A percentile compares a stretch with the other conserved stretches of the same genome.
Evolutionary conservation across 2,888 invertebrate species (phyloP).

Genomic region (Boloria euphrosyne): DNA sequence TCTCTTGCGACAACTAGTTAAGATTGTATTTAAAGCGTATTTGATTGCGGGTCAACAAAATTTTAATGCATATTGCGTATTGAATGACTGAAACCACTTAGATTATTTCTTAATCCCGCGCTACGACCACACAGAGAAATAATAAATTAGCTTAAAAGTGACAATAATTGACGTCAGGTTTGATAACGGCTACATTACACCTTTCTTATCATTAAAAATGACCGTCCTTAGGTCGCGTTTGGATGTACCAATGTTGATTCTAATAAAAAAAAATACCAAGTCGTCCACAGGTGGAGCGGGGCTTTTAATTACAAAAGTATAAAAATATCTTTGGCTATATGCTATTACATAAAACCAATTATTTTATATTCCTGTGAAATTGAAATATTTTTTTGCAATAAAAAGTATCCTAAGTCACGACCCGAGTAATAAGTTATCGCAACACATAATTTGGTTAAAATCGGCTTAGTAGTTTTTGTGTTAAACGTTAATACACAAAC

Average conservation of each 20-base stretch:
- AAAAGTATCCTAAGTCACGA: too few relatives aligned
- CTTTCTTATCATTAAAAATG: conserved; percentile 41
- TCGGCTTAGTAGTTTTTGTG: too few relatives aligned
- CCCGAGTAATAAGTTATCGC: too few relatives aligned
- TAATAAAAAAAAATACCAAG: too few relatives aligned
- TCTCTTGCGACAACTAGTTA: background rate
- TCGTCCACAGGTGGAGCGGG: too few relatives aligned
- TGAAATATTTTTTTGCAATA: too few relatives aligned
- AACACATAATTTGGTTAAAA: too few relatives aligned
- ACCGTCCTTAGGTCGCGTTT: conserved; percentile 19
- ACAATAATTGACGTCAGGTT: conserved; percentile 47
- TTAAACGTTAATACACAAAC: too few relatives aligned
- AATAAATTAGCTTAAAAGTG: conserved; percentile 45
- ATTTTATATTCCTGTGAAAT: too few relatives aligned
- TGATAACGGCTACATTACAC: conserved; percentile 43
- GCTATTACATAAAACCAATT: too few relatives aligned
- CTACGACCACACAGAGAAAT: conserved; percentile 47
- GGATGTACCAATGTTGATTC: background rate
- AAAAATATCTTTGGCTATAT: too few relatives aligned
- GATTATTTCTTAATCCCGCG: conserved; percentile 30
- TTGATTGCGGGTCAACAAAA: background rate
- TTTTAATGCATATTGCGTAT: background rate
- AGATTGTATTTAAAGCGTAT: background rate
- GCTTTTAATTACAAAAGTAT: too few relatives aligned
- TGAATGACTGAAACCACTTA: conserved; percentile 14